phyloP scores from a whole-genome alignment of 64 coral and sea anemone species.

The Montipora efflorescens region DNA sequence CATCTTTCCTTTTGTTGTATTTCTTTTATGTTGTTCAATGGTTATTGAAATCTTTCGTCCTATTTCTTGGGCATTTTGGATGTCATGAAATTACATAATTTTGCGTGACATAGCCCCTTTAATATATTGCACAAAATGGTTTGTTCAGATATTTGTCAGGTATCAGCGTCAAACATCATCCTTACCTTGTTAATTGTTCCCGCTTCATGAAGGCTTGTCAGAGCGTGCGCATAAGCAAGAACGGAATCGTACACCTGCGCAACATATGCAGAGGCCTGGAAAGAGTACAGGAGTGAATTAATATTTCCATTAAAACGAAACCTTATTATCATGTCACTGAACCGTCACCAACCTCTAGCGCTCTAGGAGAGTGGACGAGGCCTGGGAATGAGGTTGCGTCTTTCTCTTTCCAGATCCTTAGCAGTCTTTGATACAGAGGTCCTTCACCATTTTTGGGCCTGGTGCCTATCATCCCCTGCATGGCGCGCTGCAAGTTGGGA shows the following conservation, averaged over 20 bases:
- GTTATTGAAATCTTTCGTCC: too few species aligned
- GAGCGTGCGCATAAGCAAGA: slow-evolving; percentile 90
- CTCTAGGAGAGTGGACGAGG: slow-evolving; percentile 83
- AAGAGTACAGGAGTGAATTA: not conserved
- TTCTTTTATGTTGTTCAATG: too few species aligned
- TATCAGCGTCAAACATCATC: not conserved
- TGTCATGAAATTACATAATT: too few species aligned
- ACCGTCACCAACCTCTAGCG: slow-evolving; percentile 69
- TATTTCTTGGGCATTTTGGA: too few species aligned
- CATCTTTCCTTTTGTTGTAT: too few species aligned
- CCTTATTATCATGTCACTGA: not conserved
- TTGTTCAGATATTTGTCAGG: not conserved
- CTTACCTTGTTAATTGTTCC: slow-evolving; percentile 82
- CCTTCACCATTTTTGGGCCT: slow-evolving; percentile 87
- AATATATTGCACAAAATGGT: too few species aligned
- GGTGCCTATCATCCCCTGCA: slow-evolving; percentile 99
- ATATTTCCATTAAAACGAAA: too few species aligned
- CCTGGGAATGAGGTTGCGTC: slow-evolving; percentile 84
- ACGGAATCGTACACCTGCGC: slow-evolving; percentile 96
- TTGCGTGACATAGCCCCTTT: too few species aligned
- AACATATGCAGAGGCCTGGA: slow-evolving; percentile 86
- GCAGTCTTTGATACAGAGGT: slow-evolving; percentile 72
- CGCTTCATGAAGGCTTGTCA: slow-evolving; percentile 88
- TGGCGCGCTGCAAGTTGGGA: slow-evolving; percentile 90
- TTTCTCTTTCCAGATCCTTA: slow-evolving; percentile 91